Evolutionary conservation across 2,888 invertebrate species (phyloP).

Genomic region (Plebejus melissa): DNA sequence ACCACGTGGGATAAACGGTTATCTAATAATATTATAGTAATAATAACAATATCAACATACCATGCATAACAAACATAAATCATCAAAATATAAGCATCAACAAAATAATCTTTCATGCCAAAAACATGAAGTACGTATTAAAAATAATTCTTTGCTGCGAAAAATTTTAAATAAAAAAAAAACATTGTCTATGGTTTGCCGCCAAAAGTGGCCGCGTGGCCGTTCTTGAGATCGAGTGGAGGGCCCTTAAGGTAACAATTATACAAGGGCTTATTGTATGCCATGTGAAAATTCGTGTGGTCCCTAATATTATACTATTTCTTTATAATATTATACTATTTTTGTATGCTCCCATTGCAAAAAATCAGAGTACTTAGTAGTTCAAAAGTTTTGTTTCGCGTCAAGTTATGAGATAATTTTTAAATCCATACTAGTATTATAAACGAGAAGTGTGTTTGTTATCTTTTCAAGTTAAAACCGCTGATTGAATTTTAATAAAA

Average conservation of each 20-base stretch:
- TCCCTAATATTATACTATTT: neutral
- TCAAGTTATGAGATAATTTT: neutral
- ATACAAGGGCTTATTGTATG: neutral
- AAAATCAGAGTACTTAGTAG: neutral
- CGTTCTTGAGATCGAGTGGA: slow-evolving; percentile 1
- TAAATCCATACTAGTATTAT: neutral
- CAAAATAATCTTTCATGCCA: neutral
- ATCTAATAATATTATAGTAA: neutral
- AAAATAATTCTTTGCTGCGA: neutral
- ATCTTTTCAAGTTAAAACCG: neutral
- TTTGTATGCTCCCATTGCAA: neutral
- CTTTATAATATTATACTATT: neutral
- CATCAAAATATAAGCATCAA: neutral
- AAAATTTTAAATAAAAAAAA: slow-evolving; percentile 23
- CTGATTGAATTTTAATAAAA: neutral
- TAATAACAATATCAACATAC: neutral
- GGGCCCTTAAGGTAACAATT: slow-evolving; percentile 3
- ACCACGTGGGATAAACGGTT: no score
- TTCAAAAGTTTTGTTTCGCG: neutral
- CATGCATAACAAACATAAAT: no score
- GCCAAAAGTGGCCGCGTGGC: slow-evolving; percentile 24
- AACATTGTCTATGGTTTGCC: slow-evolving; percentile 20
- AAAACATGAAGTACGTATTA: neutral
- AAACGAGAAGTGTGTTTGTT: neutral
- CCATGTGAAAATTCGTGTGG: slow-evolving; percentile 18